These are phyloP conservation scores for Leptopterna dolabrata DNA, from an alignment of 2,888 invertebrate species.

Conservation along the genomic window DNA sequence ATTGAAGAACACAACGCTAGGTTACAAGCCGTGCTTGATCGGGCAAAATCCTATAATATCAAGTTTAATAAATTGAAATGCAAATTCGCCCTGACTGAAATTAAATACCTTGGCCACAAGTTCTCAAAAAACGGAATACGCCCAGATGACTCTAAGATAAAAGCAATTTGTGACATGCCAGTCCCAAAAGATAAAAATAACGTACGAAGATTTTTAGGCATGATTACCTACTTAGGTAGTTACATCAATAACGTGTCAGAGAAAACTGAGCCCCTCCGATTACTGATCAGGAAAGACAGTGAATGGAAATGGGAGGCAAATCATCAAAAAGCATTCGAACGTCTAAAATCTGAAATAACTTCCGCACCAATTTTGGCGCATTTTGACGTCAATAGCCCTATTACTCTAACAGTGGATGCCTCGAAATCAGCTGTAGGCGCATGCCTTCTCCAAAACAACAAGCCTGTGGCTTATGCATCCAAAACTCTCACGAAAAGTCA, in stretches of 20 bases:
- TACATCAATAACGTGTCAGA: slow-evolving; percentile 62
- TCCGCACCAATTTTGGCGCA: slow-evolving; percentile 23
- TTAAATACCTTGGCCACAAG: slow-evolving; percentile 11
- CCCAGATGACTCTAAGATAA: not conserved
- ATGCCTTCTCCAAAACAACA: slow-evolving; percentile 23
- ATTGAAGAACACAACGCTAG: not conserved
- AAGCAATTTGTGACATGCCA: slow-evolving; percentile 58
- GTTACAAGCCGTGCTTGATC: not conserved
- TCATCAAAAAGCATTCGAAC: slow-evolving; percentile 30
- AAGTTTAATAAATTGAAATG: slow-evolving; percentile 16
- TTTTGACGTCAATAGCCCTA: slow-evolving; percentile 14
- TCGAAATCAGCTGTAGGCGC: slow-evolving; percentile 25
- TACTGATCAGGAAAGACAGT: slow-evolving; percentile 58
- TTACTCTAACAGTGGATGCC: not conserved
- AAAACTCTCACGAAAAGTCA: not conserved
- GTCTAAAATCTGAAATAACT: slow-evolving; percentile 1
- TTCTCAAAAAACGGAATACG: not conserved
- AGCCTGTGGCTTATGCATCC: slow-evolving; percentile 1
- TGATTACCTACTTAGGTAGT: slow-evolving; percentile 62
- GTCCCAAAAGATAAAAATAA: slow-evolving; percentile 58
- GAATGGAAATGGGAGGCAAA: slow-evolving; percentile 25
- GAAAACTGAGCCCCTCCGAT: slow-evolving; percentile 58
- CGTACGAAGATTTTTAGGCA: slow-evolving; percentile 61
- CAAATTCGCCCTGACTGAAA: not conserved
- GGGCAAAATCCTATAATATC: not conserved